phyloP scores from a whole-genome alignment of 2,888 invertebrate genomes.

The Oscheius sp. region DNA sequence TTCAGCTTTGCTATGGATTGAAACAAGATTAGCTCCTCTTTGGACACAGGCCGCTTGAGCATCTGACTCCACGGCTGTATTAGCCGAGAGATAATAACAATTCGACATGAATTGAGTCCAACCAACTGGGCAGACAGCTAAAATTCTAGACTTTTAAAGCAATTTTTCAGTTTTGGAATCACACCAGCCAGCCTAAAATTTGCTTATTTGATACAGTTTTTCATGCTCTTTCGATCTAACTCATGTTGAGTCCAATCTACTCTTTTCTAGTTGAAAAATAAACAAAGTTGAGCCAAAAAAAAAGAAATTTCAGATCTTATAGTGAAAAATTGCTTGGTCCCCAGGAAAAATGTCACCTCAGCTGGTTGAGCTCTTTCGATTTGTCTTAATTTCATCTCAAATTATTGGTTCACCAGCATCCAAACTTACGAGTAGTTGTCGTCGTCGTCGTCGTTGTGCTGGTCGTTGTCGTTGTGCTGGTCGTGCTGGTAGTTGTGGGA shows the following conservation, averaged over 20 bases:
- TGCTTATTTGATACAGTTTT: no score
- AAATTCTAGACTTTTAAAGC: background rate
- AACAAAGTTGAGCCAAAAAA: no score
- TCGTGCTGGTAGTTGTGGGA: background rate
- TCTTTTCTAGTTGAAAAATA: no score
- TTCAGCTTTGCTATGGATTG: slow-evolving; percentile 11
- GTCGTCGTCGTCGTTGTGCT: background rate
- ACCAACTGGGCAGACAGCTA: background rate
- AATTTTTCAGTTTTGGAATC: no score
- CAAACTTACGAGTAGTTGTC: background rate
- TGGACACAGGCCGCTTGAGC: background rate
- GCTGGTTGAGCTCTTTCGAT: no score
- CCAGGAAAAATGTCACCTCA: no score
- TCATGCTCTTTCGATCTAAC: no score
- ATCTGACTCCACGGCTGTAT: background rate
- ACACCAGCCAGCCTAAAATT: no score
- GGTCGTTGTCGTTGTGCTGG: background rate
- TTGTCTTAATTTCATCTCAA: background rate
- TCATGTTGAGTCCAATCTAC: no score
- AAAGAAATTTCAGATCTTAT: no score
- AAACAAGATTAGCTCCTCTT: background rate
- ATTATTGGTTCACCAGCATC: background rate
- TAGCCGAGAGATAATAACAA: background rate
- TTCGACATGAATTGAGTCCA: background rate
- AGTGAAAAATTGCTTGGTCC: no score